Evolutionary conservation across 2,113 vertebrate species (phyloP).

Genomic region (Indicator maculatus): DNA sequence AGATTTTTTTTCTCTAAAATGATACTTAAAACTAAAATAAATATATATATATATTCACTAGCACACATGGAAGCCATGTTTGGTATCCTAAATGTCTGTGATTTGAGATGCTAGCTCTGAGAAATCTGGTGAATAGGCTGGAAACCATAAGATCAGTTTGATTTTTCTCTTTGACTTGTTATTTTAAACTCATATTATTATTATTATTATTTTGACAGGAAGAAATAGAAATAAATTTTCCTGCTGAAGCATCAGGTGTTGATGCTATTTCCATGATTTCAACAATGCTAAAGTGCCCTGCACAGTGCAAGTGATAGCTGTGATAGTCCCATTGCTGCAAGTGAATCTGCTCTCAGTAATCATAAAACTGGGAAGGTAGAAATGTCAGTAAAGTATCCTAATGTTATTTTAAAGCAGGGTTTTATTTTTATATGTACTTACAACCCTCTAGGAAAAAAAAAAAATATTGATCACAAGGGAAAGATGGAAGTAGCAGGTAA

Average conservation of each 20-base stretch:
- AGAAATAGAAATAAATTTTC: background rate
- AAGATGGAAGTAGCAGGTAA: conserved; percentile 13
- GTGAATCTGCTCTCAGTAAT: background rate
- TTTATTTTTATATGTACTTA: background rate
- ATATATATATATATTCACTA: background rate
- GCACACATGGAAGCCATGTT: background rate
- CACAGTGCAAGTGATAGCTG: background rate
- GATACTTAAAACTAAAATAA: background rate
- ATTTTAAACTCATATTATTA: conserved; percentile 16
- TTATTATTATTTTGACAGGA: background rate
- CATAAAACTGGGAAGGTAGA: background rate
- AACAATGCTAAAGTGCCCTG: background rate
- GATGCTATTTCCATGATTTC: background rate
- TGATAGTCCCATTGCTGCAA: background rate
- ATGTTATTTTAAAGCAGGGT: background rate
- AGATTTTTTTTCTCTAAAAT: background rate
- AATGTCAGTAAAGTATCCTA: background rate
- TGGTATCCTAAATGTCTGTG: background rate
- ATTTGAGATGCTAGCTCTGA: background rate
- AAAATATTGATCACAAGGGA: background rate
- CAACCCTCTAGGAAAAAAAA: background rate
- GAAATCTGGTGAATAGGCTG: background rate
- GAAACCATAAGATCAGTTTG: background rate
- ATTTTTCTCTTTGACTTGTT: conserved; percentile 10
- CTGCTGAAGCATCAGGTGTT: background rate